Evolutionary conservation across 2,888 invertebrate genomes (phyloP).

Genomic region (Kryphioiulus occultus): DNA sequence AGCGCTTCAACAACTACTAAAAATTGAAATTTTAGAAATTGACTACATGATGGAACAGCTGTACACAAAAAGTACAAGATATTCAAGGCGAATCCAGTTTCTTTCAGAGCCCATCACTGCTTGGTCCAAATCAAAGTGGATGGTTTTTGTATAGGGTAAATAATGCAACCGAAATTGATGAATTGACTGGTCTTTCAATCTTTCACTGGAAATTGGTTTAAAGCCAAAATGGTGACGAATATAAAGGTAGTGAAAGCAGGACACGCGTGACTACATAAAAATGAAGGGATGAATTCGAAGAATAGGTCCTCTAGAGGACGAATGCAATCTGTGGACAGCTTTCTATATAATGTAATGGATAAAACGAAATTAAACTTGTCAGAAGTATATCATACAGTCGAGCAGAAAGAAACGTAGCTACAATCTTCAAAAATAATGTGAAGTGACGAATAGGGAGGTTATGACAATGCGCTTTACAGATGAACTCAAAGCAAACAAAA

Average conservation of each 20-base stretch:
- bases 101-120: neutral
- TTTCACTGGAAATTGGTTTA: constrained; percentile 9
- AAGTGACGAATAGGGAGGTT: too few relatives aligned
- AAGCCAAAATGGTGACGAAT: neutral
- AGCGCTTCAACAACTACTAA: too few relatives aligned
- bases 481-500: too few relatives aligned
- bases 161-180: neutral
- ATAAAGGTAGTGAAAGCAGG: neutral
- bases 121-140: neutral
- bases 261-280: neutral
- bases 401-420: neutral
- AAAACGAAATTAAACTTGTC: neutral
- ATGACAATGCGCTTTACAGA: too few relatives aligned
- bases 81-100: too few relatives aligned
- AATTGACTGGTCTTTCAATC: neutral
- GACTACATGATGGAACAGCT: too few relatives aligned
- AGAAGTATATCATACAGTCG: neutral
- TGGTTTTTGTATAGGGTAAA: neutral
- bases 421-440: too few relatives aligned
- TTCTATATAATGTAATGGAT: neutral
- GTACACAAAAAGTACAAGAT: too few relatives aligned
- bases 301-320: constrained; percentile 16
- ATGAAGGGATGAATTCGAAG: neutral
- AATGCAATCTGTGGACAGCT: neutral
- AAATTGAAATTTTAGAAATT: too few relatives aligned